Percentiles rank a stretch among this genome's conserved stretches.
These are phyloP conservation scores for Scaptomyza montana DNA, from an alignment of 1,140 invertebrate genomes.

Conservation along the genomic window DNA sequence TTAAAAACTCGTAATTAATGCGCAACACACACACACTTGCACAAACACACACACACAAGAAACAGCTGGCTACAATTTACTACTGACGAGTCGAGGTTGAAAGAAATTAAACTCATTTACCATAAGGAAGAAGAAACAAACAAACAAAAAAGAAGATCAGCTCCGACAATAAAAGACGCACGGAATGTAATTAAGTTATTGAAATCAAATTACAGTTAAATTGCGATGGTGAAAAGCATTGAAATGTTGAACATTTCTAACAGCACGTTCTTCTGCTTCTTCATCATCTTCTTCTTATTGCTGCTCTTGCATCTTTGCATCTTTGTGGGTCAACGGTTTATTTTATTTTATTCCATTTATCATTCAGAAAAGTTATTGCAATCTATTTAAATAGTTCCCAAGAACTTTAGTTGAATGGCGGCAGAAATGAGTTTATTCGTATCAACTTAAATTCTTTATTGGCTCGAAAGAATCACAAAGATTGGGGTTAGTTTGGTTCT, in stretches of 20 bases:
- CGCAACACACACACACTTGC: constrained; percentile 11
- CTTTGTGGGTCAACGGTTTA: constrained; percentile 31
- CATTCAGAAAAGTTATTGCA: no score
- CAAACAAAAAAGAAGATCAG: constrained; percentile 12
- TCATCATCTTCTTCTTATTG: not conserved
- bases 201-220: constrained; percentile 81
- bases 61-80: constrained; percentile 35
- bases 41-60: not conserved
- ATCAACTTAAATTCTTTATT: no score
- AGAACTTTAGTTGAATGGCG: no score
- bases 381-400: no score
- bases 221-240: constrained; percentile 39
- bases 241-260: not conserved
- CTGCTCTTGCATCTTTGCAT: constrained; percentile 10
- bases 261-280: not conserved
- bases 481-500: no score
- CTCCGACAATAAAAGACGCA: constrained; percentile 34
- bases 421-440: no score
- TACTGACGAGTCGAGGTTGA: not conserved
- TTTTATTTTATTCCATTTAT: not conserved
- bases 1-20: constrained; percentile 78
- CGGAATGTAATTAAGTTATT: constrained; percentile 79
- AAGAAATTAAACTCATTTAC: constrained; percentile 57
- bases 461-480: no score
- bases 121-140: constrained; percentile 13